Evolutionary conservation across 1,140 invertebrate species (phyloP).

Genomic region (Drosophila subobscura): DNA sequence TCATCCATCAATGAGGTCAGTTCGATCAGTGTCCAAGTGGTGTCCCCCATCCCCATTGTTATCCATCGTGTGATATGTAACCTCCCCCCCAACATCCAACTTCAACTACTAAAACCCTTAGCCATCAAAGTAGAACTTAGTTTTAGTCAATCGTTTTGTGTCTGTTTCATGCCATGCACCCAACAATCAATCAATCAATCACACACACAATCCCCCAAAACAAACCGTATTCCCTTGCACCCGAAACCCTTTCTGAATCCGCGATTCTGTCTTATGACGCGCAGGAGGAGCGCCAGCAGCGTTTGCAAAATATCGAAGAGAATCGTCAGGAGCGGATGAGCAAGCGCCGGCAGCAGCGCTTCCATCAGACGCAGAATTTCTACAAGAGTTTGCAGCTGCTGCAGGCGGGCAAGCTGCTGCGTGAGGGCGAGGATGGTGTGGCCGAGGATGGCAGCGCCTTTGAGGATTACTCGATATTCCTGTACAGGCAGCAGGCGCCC

Average conservation of each 20-base stretch:
- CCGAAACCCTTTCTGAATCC: background rate
- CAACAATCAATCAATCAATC: slow-evolving; percentile 4
- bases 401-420: slow-evolving; percentile 85
- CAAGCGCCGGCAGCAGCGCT: slow-evolving; percentile 87
- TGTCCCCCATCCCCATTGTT: slow-evolving; percentile 13
- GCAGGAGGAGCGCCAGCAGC: slow-evolving; percentile 88
- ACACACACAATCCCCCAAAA: background rate
- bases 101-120: slow-evolving; percentile 37
- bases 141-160: slow-evolving; percentile 44
- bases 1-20: slow-evolving; percentile 76
- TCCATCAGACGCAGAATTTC: slow-evolving; percentile 89
- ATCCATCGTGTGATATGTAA: slow-evolving; percentile 27
- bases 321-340: slow-evolving; percentile 88
- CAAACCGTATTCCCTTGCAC: too few relatives aligned
- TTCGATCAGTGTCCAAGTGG: slow-evolving; percentile 63
- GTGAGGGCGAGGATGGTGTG: slow-evolving; percentile 83
- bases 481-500: slow-evolving; percentile 89
- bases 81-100: slow-evolving; percentile 1
- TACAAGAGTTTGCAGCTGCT: slow-evolving; percentile 91
- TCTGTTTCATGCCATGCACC: slow-evolving; percentile 32
- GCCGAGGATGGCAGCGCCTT: slow-evolving; percentile 85
- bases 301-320: slow-evolving; percentile 87
- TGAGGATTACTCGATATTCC: slow-evolving; percentile 90
- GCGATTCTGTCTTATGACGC: slow-evolving; percentile 50
- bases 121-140: slow-evolving; percentile 21